phyloP scores from a whole-genome alignment of 2,113 vertebrate species.

The Gadus chalcogrammus region DNA sequence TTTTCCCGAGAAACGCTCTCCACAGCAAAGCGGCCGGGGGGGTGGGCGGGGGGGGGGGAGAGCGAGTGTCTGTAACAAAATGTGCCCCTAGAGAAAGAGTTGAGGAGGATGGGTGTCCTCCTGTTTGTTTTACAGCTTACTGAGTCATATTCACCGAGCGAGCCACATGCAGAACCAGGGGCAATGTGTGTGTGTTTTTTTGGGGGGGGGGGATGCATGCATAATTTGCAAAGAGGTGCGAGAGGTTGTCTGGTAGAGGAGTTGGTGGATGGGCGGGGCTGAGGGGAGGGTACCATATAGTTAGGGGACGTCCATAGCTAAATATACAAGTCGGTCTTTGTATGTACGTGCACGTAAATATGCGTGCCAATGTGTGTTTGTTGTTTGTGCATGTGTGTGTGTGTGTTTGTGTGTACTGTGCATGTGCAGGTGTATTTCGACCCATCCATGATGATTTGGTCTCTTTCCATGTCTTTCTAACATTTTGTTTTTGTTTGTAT shows the following conservation, averaged over 20 bases:
- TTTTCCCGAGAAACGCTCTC: too few species aligned
- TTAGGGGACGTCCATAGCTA: conserved; percentile 58
- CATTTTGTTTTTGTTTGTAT: conserved; percentile 20
- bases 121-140: neutral
- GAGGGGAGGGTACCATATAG: conserved; percentile 10
- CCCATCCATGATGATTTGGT: conserved; percentile 46
- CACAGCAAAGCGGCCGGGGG: too few species aligned
- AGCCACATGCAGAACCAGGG: conserved; percentile 60
- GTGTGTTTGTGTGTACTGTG: conserved; percentile 8
- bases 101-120: too few species aligned
- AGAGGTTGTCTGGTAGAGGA: conserved; percentile 40
- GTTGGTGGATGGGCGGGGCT: conserved; percentile 6
- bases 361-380: conserved; percentile 22
- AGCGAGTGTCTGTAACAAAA: too few species aligned
- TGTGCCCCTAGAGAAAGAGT: too few species aligned
- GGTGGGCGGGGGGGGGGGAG: too few species aligned
- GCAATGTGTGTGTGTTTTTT: conserved; percentile 39
- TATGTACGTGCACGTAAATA: conserved; percentile 21
- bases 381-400: conserved; percentile 1
- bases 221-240: conserved; percentile 42
- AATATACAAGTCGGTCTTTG: conserved; percentile 63
- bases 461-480: conserved; percentile 21
- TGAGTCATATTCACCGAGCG: conserved; percentile 44
- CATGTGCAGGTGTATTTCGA: conserved; percentile 30
- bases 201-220: too few species aligned